Percentiles rank a stretch among this genome's conserved stretches.
Evolutionary conservation across 2,113 vertebrate genomes (phyloP).

Genomic region (Elephantulus edwardii): DNA sequence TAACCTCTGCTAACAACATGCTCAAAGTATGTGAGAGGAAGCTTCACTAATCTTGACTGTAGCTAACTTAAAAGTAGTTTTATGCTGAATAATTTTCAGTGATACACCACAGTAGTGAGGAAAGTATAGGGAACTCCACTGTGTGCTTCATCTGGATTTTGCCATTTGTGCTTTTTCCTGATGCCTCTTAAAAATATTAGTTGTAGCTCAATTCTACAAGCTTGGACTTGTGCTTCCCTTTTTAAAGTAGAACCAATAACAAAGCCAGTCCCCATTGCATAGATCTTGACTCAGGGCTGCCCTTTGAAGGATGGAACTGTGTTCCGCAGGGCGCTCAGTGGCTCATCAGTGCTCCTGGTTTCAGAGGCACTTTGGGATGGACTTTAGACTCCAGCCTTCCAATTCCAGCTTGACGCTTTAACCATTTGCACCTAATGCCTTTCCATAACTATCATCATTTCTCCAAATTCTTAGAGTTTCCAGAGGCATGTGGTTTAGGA

Average conservation of each 20-base stretch:
- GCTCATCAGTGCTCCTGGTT: not conserved
- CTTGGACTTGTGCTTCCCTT: not conserved
- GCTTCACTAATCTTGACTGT: too few relatives aligned
- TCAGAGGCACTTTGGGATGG: not conserved
- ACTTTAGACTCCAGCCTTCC: not conserved
- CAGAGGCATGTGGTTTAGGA: too few relatives aligned
- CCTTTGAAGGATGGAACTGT: not conserved
- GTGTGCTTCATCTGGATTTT: not conserved
- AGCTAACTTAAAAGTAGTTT: not conserved
- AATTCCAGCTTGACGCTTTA: not conserved
- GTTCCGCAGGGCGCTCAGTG: not conserved
- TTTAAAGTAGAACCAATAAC: not conserved
- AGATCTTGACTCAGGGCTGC: not conserved
- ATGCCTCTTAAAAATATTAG: not conserved
- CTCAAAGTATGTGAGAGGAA: too few relatives aligned
- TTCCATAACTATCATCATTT: too few relatives aligned
- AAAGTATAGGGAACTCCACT: not conserved
- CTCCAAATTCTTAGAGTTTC: too few relatives aligned
- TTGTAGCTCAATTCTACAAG: not conserved
- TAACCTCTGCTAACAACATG: too few relatives aligned
- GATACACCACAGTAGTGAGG: not conserved
- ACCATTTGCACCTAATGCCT: not conserved
- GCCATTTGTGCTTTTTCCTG: not conserved
- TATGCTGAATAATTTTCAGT: not conserved
- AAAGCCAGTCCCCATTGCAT: not conserved